A percentile compares a stretch with the other conserved stretches of the same genome.
phyloP scores from a whole-genome alignment of 2,888 invertebrate genomes.

The Pocota personata region DNA sequence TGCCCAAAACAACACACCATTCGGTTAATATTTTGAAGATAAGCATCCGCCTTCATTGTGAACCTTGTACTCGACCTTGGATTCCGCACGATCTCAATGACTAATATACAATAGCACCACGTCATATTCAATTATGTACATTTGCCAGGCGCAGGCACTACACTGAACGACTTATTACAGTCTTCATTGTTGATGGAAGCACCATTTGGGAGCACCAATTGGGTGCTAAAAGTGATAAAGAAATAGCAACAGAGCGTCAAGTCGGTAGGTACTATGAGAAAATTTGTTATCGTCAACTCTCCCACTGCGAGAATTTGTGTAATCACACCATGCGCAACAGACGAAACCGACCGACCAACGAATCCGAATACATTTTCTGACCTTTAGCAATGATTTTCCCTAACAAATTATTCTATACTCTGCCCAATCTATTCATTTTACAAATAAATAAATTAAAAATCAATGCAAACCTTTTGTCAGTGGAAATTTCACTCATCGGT shows the following conservation, averaged over 20 bases:
- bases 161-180: conserved; percentile 4
- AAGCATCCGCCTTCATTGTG: conserved; percentile 30
- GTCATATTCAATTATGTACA: conserved; percentile 44
- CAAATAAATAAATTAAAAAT: conserved; percentile 15
- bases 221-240: background rate
- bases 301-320: background rate
- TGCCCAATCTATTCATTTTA: background rate
- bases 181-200: background rate
- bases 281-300: no score
- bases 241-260: background rate
- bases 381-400: background rate
- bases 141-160: conserved; percentile 15
- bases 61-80: conserved; percentile 63
- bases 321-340: conserved; percentile 61
- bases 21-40: conserved; percentile 27
- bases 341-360: background rate
- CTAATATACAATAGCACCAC: conserved; percentile 43
- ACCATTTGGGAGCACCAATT: background rate
- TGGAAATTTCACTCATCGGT: conserved; percentile 37
- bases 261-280: background rate
- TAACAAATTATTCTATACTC: background rate
- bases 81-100: conserved; percentile 37
- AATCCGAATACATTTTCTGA: conserved; percentile 24
- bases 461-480: conserved; percentile 52
- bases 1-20: conserved; percentile 3